Conservation (phyloP, 2,888 invertebrate genomes). For the Criorhina ranunculi region DNA sequence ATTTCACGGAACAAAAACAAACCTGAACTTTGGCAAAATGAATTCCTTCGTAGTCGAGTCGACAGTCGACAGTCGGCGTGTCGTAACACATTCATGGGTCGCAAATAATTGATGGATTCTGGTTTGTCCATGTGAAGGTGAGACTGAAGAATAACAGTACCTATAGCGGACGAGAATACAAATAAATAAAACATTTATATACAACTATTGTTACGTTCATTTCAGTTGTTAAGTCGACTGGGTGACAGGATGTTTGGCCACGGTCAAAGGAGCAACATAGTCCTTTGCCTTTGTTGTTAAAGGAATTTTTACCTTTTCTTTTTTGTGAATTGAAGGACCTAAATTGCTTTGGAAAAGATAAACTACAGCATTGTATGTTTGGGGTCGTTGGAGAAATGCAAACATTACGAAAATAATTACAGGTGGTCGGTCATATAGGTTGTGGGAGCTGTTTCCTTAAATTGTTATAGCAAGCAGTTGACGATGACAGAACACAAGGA, state of each 20-base stretch:
- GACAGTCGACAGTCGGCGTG: background rate
- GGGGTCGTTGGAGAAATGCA: conserved; percentile 11
- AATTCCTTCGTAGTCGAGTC: conserved; percentile 9
- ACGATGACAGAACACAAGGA: background rate
- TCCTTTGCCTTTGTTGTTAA: background rate
- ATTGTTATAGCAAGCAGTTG: background rate
- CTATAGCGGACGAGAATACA: conserved; percentile 9
- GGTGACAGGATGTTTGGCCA: conserved; percentile 58
- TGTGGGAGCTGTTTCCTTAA: background rate
- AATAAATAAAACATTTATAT: conserved; percentile 66
- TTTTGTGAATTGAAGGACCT: conserved; percentile 11
- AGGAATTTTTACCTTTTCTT: conserved; percentile 6
- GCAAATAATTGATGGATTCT: conserved; percentile 70
- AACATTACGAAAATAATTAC: conserved; percentile 43
- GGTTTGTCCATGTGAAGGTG: conserved; percentile 1
- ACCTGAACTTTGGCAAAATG: conserved; percentile 48
- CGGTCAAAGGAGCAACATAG: conserved; percentile 35
- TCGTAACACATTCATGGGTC: conserved; percentile 60
- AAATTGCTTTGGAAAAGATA: conserved; percentile 8
- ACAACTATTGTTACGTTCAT: conserved; percentile 45
- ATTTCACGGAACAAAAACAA: conserved; percentile 56
- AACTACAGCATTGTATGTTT: too few relatives aligned
- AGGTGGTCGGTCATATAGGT: conserved; percentile 1
- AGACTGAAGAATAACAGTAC: background rate
- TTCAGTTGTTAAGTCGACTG: conserved; percentile 63